Base-by-base conservation (phyloP, 2,797 vertebrate species). In the Heliangelus exortis region DNA sequence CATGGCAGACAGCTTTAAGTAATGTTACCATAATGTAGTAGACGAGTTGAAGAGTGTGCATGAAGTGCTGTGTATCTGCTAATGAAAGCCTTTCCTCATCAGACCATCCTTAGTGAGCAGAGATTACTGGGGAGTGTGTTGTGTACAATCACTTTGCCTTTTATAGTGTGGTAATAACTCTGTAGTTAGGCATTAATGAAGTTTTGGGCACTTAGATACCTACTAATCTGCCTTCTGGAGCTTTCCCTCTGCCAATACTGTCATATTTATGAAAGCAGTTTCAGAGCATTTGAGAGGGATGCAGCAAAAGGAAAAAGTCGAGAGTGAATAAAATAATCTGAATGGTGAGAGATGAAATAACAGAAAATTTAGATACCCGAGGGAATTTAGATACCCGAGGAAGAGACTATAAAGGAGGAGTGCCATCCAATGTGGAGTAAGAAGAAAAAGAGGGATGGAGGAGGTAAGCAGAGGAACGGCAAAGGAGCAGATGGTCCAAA, bases 51-150 rank as follows among this genome's bases (percentile, higher is more conserved):
- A 61, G 47, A 77, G 22, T 14, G 21, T 47, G 76, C 29, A 19
- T 0, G 5, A 73, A 53, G 48, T 68, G 45, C 31, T 34, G 10
- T 0, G 0, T 57, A 15, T 36, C 41, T 51, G 25, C 31, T 84
- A 43, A 4, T 17, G 55, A n/a, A 54, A 53, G 34, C 13, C 31
- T 47, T 45, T 72, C 45, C 21, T 55, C 21, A 11, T 61, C 33
- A 43, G 23, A 43, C 80, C 26, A 12, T 58, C 15, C 19, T 2
- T 8, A 13, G 10, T 20, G 55, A 28, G 51, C 71, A 63, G 55
- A 43, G 55, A 31, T 77, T 36, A 28, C 10, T 11, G 36, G 28
- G 31, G 34, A 81, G 28, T 28, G 50, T 41, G 20, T 20, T 67
- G 23, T 39, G 4, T 68, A 36, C 50, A 39, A 73, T 68, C 21